Percentiles rank a stretch among this genome's conserved stretches.
These are phyloP conservation scores for Spodoptera picta DNA, from an alignment of 2,888 invertebrate genomes.

Conservation along the genomic window DNA sequence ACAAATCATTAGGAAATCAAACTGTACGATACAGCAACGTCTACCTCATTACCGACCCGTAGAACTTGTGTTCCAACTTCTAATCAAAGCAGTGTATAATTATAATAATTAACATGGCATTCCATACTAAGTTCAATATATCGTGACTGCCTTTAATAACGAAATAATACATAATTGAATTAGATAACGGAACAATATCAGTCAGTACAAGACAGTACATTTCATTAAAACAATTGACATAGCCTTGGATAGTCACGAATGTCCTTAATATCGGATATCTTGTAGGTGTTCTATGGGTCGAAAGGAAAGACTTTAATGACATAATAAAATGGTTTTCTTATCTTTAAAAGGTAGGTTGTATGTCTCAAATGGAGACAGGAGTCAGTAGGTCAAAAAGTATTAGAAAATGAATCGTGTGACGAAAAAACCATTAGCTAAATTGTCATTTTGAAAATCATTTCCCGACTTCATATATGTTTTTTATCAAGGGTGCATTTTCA, in stretches of 20 bases:
- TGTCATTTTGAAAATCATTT: no score
- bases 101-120: constrained; percentile 75
- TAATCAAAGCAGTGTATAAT: constrained; percentile 64
- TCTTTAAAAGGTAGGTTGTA: no score
- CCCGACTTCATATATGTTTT: no score
- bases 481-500: no score
- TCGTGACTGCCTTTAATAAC: constrained; percentile 79
- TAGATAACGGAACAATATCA: constrained; percentile 79
- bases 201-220: constrained; percentile 58
- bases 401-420: no score
- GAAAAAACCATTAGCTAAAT: no score
- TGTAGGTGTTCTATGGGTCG: constrained; percentile 22
- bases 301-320: constrained; percentile 7
- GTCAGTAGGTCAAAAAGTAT: no score
- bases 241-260: constrained; percentile 75
- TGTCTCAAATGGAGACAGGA: no score
- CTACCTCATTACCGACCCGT: constrained; percentile 30
- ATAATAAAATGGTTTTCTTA: neutral
- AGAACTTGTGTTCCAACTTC: constrained; percentile 38
- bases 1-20: constrained; percentile 18
- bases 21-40: constrained; percentile 15
- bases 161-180: constrained; percentile 83
- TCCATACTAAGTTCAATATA: constrained; percentile 63
- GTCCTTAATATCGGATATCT: constrained; percentile 48
- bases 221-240: constrained; percentile 71